Base-by-base conservation (phyloP, 2,888 invertebrate species). In the Piscicola geometra region DNA sequence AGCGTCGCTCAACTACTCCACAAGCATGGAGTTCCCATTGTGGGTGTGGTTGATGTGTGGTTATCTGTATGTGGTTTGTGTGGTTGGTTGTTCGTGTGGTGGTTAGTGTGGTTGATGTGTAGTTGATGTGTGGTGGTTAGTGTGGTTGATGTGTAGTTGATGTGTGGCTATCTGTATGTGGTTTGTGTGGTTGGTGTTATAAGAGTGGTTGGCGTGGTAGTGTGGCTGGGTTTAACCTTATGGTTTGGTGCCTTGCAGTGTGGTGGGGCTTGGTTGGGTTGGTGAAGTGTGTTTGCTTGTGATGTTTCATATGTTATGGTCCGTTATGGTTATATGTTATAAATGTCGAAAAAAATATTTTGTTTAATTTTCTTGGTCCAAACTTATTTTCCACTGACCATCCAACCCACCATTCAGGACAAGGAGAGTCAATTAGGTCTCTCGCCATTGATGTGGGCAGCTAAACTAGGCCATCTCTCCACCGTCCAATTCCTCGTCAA, bases 391-490 rank as follows among this genome's bases (percentile, higher is more conserved):
- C 52, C 52, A 50, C n/a, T 50, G 52, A 18, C 52, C n/a, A 64
- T n/a, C 5, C 41, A 15, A 41, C 41, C 41, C 30, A 18, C 35
- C n/a, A 33, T 15, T 18, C 64, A 73, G 88, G 94, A 95, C 1
- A 93, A 96, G 84, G 90, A 94, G 73, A 96, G 96, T 86, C 88
- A 95, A 64, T 98, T 94, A 72, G 84, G 84, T 77, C 95, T 95
- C 76, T 96, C 97, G 21, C 97, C 98, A 0, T 88, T 99, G 3
- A 98, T 98, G 95, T 98, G 99, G 87, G 96, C 98, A 66, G 92
- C 96, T 5, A 97, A 98, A 86, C 97, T 97, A 86, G 97, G 97
- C 25, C 97, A 97, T 83, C 88, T 94, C 30, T 94, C 96, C 83
- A 90, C 97, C 77, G 96, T 94, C 75, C 82, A 84, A 75, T 86